A percentile compares a stretch with the other conserved stretches of the same genome.
Conservation (phyloP, 2,888 invertebrate genomes). For the Spodoptera exigua region DNA sequence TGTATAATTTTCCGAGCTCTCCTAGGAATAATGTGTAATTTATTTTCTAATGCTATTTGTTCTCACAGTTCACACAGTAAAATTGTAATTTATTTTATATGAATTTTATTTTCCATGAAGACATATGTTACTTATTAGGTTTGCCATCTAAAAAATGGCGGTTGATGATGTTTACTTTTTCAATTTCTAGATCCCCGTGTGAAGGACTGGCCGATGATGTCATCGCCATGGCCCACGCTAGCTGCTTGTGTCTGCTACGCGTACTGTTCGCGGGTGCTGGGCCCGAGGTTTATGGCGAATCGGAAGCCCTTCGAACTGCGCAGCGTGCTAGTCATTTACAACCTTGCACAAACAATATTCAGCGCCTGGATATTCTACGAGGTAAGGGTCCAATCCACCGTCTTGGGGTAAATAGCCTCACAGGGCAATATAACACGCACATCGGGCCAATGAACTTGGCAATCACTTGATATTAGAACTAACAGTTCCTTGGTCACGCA, state of each 20-base stretch:
- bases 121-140: constrained; percentile 1
- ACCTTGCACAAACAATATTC: constrained; percentile 96
- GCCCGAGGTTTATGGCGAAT: constrained; percentile 96
- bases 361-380: constrained; percentile 97
- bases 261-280: constrained; percentile 94
- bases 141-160: not conserved
- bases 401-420: constrained; percentile 29
- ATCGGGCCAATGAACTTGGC: constrained; percentile 42
- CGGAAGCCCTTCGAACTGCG: constrained; percentile 96
- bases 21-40: constrained; percentile 9
- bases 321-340: constrained; percentile 94
- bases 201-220: constrained; percentile 96
- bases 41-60: constrained; percentile 17
- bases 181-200: constrained; percentile 94
- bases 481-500: constrained; percentile 37
- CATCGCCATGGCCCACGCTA: constrained; percentile 95
- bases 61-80: constrained; percentile 2
- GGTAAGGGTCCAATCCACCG: constrained; percentile 84
- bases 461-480: constrained; percentile 23
- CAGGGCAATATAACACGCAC: constrained; percentile 37
- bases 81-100: constrained; percentile 1
- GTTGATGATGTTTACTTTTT: constrained; percentile 8
- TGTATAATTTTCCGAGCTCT: constrained; percentile 14
- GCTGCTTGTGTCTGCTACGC: constrained; percentile 95
- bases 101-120: not conserved